Evolutionary conservation across 2,113 vertebrate species (phyloP), one percentile per base, ranked within the genome.

Genomic region (Brachyistius frenatus): DNA sequence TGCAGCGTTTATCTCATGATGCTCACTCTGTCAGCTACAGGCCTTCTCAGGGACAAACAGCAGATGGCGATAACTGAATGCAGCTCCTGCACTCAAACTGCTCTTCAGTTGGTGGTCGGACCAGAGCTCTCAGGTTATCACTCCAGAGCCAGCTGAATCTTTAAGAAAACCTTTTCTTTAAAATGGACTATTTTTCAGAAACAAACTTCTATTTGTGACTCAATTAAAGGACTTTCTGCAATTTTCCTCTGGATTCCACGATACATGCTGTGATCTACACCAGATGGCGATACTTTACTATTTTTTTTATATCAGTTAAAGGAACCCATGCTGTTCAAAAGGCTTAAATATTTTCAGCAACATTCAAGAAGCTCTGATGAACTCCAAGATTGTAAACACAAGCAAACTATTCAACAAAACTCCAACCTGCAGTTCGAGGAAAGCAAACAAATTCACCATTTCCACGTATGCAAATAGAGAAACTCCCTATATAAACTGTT

Each of bases 1-100:
- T 67, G 83, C 79, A 66, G 56, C 33, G 37, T 81, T 81, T 58
- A 83, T 23, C 33, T 49, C 70, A 32, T 57, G 41, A 46, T 35
- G 41, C 62, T 62, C 64, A 23, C 14, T 46, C 61, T 58, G n/a
- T 46, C 68, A 52, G 36, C 33, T 47, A 30, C 5, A 63, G 71
- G 66, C 70, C 55, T 86, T 93, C 41, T 67, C 81, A 60, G 49
- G 4, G n/a, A 83, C 35, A 81, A 81, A 86, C 92, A 87, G 82
- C 79, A 93, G 92, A 90, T 92, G 90, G 92, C 88, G 90, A 86
- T 81, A 89, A 66, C 55, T 83, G 83, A 77, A 86, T 83, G 41
- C 78, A 73, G 68, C 57, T 79, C 72, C 63, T 75, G 41, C 52
- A 23, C 66, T 49, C 52, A 73, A 44, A 46, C 63, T 33, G 37